Percentiles rank a stretch among this genome's conserved stretches.
Evolutionary conservation across 2,113 vertebrate genomes (phyloP).

Genomic region (Phalacrocorax pelagicus): DNA sequence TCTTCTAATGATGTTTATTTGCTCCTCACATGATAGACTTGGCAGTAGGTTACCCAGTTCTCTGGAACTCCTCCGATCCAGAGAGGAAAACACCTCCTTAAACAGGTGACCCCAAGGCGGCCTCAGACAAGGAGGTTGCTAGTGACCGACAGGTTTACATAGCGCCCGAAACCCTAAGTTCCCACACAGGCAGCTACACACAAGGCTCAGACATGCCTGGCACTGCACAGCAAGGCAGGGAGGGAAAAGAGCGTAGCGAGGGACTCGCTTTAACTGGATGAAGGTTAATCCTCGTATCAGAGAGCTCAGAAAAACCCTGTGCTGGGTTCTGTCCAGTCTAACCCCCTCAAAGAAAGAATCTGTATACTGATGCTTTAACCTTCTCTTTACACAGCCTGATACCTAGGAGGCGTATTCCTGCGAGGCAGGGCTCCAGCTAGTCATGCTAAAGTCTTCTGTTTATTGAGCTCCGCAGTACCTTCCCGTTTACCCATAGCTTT

Average conservation of each 20-base stretch:
- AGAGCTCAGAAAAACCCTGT: constrained; percentile 17
- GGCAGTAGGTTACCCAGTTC: not conserved
- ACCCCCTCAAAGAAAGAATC: not conserved
- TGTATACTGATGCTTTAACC: not conserved
- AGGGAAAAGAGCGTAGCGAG: not conserved
- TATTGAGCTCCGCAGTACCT: not conserved
- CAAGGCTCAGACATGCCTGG: not conserved
- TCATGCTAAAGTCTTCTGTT: not conserved
- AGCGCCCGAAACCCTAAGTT: not conserved
- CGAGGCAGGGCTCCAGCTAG: not conserved
- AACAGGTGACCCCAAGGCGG: not conserved
- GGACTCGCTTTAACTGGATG: constrained; percentile 57
- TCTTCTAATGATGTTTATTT: not conserved
- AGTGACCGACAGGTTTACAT: not conserved
- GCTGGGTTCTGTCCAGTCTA: constrained; percentile 49
- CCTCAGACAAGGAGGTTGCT: not conserved
- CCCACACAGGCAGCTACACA: not conserved
- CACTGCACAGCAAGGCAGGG: not conserved
- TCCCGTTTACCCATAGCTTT: not conserved
- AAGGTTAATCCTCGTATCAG: constrained; percentile 59
- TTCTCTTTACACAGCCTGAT: not conserved
- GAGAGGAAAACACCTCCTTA: not conserved
- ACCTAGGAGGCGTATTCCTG: not conserved
- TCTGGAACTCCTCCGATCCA: not conserved
- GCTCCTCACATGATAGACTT: not conserved